Evolutionary conservation across 2,888 invertebrate genomes (phyloP).

Genomic region (Eretmocerus hayati): DNA sequence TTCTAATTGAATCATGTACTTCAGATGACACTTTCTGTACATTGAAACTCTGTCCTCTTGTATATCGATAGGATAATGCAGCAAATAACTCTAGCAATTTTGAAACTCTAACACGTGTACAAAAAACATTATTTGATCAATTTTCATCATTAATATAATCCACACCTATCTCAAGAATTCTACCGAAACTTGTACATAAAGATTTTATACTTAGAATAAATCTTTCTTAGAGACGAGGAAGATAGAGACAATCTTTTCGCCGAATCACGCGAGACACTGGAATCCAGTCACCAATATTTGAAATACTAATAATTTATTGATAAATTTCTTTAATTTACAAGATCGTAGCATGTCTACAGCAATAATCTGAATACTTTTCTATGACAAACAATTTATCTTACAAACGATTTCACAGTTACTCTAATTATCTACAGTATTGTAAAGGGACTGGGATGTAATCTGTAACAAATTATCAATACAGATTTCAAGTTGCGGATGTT

Average conservation of each 20-base stretch:
- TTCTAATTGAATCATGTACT: constrained; percentile 2
- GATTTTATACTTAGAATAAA: no score
- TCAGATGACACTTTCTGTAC: not conserved
- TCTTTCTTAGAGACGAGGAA: no score
- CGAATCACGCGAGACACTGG: not conserved
- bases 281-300: not conserved
- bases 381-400: constrained; percentile 19
- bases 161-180: no score
- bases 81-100: not conserved
- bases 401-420: constrained; percentile 15
- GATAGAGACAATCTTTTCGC: no score
- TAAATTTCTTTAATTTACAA: constrained; percentile 7
- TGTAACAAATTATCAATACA: no score
- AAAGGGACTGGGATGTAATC: no score
- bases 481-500: no score
- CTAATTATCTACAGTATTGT: no score
- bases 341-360: constrained; percentile 1
- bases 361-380: not conserved
- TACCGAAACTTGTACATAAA: no score
- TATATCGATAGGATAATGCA: constrained; percentile 15
- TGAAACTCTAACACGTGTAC: not conserved
- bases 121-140: no score
- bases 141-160: no score
- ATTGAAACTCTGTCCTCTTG: constrained; percentile 9
- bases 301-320: constrained; percentile 14